phyloP scores from a whole-genome alignment of 2,888 invertebrate species.

The Rapana venosa region DNA sequence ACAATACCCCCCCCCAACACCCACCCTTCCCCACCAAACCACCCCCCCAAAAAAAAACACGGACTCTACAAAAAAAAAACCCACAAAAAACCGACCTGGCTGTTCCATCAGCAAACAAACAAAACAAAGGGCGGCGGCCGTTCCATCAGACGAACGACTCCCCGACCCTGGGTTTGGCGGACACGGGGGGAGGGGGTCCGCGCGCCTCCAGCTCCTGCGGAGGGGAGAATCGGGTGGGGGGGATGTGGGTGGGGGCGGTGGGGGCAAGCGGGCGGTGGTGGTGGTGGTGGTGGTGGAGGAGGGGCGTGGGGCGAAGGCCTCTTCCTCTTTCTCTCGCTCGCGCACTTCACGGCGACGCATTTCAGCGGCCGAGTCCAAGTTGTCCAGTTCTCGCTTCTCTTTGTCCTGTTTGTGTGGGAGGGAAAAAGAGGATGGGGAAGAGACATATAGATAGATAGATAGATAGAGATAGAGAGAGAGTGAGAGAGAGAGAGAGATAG shows the following conservation, averaged over 20 bases:
- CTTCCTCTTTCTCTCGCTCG: slow-evolving; percentile 20
- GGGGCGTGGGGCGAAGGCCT: slow-evolving; percentile 1
- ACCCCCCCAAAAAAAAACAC: too few relatives aligned
- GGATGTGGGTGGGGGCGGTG: background rate
- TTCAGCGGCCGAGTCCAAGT: background rate
- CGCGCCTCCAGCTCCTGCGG: background rate
- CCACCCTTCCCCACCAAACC: too few relatives aligned
- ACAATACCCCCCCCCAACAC: too few relatives aligned
- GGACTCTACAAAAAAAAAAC: background rate
- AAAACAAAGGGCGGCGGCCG: background rate
- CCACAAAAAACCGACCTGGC: background rate
- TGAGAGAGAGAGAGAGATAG: background rate
- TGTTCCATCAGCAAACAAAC: background rate
- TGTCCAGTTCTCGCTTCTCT: slow-evolving; percentile 22
- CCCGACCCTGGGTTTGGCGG: slow-evolving; percentile 1
- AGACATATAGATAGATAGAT: too few relatives aligned
- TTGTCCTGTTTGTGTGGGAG: slow-evolving; percentile 21
- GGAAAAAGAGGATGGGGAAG: background rate
- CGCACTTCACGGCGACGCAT: background rate
- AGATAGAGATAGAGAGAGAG: too few relatives aligned
- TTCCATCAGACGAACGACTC: slow-evolving; percentile 35
- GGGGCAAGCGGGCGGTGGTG: background rate
- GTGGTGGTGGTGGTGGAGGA: too few relatives aligned
- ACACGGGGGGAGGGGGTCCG: background rate
- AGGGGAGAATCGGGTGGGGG: slow-evolving; percentile 9